Percentiles rank a stretch among this genome's conserved stretches.
phyloP scores from a whole-genome alignment of 2,888 invertebrate genomes.

The Hanleya hanleyi region DNA sequence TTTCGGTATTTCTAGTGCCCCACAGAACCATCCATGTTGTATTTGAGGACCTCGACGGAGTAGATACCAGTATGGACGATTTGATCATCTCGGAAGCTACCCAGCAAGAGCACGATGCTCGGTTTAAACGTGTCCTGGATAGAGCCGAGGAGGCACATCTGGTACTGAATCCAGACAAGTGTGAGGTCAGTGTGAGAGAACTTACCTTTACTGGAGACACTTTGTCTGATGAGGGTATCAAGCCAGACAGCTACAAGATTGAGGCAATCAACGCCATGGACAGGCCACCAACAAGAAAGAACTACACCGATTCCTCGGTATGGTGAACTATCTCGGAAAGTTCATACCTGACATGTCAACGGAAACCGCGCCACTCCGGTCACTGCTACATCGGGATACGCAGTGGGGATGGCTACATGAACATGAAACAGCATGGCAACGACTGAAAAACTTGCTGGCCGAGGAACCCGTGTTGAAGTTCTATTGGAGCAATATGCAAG shows the following conservation, averaged over 20 bases:
- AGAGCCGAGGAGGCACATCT: background rate
- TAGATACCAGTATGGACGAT: background rate
- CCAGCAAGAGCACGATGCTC: background rate
- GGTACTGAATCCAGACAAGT: background rate
- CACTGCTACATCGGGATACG: background rate
- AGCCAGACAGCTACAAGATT: background rate
- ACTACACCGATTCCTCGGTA: conserved; percentile 7
- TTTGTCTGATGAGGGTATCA: background rate
- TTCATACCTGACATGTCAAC: conserved; percentile 10
- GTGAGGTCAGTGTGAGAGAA: background rate
- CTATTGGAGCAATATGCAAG: too few species aligned
- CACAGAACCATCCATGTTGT: conserved; percentile 11
- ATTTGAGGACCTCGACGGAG: background rate
- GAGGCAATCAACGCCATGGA: background rate
- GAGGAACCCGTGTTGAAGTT: conserved; percentile 2
- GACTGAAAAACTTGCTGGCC: background rate
- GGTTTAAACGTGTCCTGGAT: background rate
- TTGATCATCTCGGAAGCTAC: background rate
- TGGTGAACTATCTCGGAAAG: conserved; percentile 7
- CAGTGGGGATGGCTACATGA: conserved; percentile 13
- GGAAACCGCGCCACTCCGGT: background rate
- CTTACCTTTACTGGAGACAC: background rate
- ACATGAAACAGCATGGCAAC: conserved; percentile 6
- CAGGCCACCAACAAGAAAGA: background rate
- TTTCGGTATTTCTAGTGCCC: conserved; percentile 19